These are phyloP conservation scores for Clarias fuscus DNA, from an alignment of 2,797 vertebrate genomes.

Conservation along the genomic window DNA sequence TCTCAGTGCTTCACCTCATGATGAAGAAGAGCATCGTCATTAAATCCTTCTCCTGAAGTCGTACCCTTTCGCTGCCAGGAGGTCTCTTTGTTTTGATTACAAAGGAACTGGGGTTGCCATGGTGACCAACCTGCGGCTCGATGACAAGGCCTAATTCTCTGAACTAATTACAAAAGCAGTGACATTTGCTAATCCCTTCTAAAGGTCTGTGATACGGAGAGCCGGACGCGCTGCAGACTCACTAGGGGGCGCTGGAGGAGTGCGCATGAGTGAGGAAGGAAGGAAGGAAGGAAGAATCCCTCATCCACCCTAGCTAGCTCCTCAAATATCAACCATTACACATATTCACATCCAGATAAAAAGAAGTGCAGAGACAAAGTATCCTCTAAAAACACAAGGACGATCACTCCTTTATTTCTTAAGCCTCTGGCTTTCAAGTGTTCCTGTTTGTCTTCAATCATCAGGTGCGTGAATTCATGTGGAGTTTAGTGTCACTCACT, in stretches of 20 bases:
- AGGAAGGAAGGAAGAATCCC: neutral
- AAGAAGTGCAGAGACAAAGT: neutral
- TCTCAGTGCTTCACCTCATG: neutral
- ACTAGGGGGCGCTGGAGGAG: slow-evolving; percentile 51
- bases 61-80: neutral
- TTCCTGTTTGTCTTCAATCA: too few species aligned
- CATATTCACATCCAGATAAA: neutral
- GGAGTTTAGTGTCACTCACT: neutral
- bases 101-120: slow-evolving; percentile 43
- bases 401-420: neutral
- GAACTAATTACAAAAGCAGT: slow-evolving; percentile 54
- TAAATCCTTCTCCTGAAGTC: slow-evolving; percentile 36
- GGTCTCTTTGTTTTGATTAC: slow-evolving; percentile 21
- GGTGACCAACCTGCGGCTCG: slow-evolving; percentile 41
- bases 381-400: neutral
- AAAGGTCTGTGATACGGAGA: neutral
- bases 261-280: slow-evolving; percentile 17
- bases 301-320: neutral
- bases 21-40: neutral
- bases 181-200: slow-evolving; percentile 51
- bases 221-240: slow-evolving; percentile 6
- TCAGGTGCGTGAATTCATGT: neutral
- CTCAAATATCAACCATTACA: too few species aligned
- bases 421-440: neutral
- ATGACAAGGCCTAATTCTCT: slow-evolving; percentile 8